phyloP scores from a whole-genome alignment of 2,888 invertebrate species.

The Lordiphosa andalusiaca region DNA sequence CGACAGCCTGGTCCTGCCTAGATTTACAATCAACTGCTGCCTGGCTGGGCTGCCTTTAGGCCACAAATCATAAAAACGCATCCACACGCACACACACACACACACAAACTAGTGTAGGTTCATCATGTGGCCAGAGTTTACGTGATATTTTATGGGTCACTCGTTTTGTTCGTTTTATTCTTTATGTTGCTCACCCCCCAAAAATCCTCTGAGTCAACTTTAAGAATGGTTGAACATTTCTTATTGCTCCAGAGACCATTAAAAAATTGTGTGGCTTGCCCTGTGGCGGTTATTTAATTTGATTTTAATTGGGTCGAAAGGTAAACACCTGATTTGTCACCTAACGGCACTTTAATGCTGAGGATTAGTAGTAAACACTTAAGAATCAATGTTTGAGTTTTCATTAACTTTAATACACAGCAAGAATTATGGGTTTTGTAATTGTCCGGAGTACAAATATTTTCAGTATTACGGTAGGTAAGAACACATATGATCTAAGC shows the following conservation, averaged over 20 bases:
- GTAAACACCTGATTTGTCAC: too few species aligned
- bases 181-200: conserved; percentile 21
- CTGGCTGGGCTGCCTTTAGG: conserved; percentile 42
- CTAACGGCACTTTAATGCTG: too few species aligned
- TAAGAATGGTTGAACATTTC: conserved; percentile 20
- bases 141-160: conserved; percentile 73
- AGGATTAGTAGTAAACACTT: too few species aligned
- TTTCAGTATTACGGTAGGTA: too few species aligned
- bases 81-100: conserved; percentile 19
- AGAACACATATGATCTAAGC: too few species aligned
- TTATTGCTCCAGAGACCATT: conserved; percentile 32
- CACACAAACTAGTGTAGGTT: conserved; percentile 18
- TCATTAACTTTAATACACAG: too few species aligned
- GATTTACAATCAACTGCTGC: conserved; percentile 64
- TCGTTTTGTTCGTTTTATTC: conserved; percentile 29
- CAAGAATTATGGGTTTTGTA: too few species aligned
- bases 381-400: too few species aligned
- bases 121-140: conserved; percentile 47
- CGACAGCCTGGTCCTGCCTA: conserved; percentile 64
- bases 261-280: conserved; percentile 21
- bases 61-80: conserved; percentile 73
- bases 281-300: too few species aligned
- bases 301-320: too few species aligned
- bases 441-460: too few species aligned
- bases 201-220: conserved; percentile 24